Base-by-base conservation (phyloP, 2,888 invertebrate species). In the Heteropelma amictum region DNA sequence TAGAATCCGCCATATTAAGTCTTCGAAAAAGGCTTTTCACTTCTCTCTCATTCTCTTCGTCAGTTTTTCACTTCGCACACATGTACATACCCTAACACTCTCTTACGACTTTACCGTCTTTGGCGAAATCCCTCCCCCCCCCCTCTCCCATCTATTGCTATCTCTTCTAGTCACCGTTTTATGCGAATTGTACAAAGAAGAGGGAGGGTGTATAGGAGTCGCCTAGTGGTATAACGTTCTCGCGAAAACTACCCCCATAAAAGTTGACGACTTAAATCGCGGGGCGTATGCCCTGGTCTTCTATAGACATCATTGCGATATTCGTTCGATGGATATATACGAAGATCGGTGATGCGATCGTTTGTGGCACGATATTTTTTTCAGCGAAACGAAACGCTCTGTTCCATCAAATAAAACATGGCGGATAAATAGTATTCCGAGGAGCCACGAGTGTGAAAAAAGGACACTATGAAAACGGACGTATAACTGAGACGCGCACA, bases 251-350 rank as follows among this genome's bases (percentile, higher is more conserved):
- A 86, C 86, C 85, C 80, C 84, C 85, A 86, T 87, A 87, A 87
- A 87, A 87, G 85, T 86, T 85, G 86, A 86, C 86, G 86, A 86
- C 86, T 86, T 86, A 85, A 86, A 87, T 85, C 85, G 85, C 81
- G 77, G 82, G 85, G 85, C 86, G 86, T 86, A 86, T 86, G 87
- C 83, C 82, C 78, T 69, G 76, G 77, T 72, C 77, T 77, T 69
- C 65, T 68, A 68, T 49, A 68, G 49, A 60, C 61, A 40, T 56
- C 49, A 56, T 49, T 33, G 19, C 17, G 12, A 6, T 40, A 17
- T 54, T 6, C 45, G 8, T 56, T n/a, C n/a, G n/a, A 10, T 26
- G 8, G 33, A 35, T 21, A 12, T 56, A n/a, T 53, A 14, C 17
- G 33, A 7, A 42, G 58, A 33, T 53, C 17, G 14, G 35, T 30